phyloP scores from a whole-genome alignment of 2,797 vertebrate species.

The Rhinichthys osculus region DNA sequence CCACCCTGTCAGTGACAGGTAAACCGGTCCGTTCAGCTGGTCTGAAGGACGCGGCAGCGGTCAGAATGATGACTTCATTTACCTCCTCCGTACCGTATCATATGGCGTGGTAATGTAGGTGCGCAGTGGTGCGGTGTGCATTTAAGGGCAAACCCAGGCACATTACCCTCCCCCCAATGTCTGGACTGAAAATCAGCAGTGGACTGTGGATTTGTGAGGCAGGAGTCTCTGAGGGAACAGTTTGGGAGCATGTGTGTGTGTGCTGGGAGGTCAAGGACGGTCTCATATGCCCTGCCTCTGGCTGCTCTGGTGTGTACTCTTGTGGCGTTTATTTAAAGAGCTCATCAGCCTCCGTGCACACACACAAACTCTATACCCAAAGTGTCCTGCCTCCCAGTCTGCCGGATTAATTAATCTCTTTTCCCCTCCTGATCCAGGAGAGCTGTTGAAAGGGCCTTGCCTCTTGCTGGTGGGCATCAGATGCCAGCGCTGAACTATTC shows the following conservation, averaged over 20 bases:
- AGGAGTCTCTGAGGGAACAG: conserved; percentile 41
- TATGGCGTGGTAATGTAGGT: conserved; percentile 54
- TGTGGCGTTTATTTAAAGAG: conserved; percentile 83
- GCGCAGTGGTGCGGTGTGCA: conserved; percentile 29
- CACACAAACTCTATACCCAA: conserved; percentile 51
- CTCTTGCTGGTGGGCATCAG: conserved; percentile 78
- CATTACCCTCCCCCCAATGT: conserved; percentile 47
- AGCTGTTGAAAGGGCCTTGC: conserved; percentile 73
- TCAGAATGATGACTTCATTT: conserved; percentile 52
- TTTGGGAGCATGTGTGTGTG: conserved; percentile 57
- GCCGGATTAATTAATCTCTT: conserved; percentile 83
- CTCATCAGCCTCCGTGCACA: conserved; percentile 67
- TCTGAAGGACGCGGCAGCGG: conserved; percentile 54
- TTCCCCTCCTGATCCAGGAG: conserved; percentile 74
- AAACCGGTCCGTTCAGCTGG: conserved; percentile 45
- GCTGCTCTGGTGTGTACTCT: conserved; percentile 78
- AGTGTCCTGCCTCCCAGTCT: conserved; percentile 69
- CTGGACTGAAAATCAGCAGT: conserved; percentile 38
- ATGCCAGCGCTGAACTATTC: conserved; percentile 77
- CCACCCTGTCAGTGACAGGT: background rate
- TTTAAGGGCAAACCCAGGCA: conserved; percentile 59
- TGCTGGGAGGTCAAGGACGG: conserved; percentile 80
- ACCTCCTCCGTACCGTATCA: conserved; percentile 51
- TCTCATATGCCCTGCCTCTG: conserved; percentile 75
- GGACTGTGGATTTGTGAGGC: conserved; percentile 39